These are phyloP conservation scores for Ditylenchus dipsaci DNA, from an alignment of 1,140 invertebrate genomes.

Conservation along the genomic window DNA sequence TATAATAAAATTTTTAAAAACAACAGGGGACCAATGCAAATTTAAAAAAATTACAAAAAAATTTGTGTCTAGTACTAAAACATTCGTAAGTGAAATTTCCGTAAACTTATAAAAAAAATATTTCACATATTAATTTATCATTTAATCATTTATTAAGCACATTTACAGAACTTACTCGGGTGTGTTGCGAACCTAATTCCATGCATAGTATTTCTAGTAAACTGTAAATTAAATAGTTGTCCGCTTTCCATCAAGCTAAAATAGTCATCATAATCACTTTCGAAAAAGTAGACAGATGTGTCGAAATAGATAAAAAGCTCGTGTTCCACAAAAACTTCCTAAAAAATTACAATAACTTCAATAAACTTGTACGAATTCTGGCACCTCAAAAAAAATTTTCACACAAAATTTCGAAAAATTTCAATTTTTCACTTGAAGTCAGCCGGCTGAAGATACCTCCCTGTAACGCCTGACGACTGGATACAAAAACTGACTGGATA, in stretches of 20 bases:
- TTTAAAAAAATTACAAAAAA: too few species aligned
- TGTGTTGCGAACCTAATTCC: conserved; percentile 9
- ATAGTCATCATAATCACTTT: conserved; percentile 1
- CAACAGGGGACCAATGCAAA: too few species aligned
- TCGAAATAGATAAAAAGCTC: conserved; percentile 19
- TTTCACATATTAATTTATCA: too few species aligned
- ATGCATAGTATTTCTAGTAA: conserved; percentile 17
- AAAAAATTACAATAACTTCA: not conserved
- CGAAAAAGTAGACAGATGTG: conserved; percentile 17
- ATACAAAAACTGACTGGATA: too few species aligned
- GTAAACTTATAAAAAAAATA: too few species aligned
- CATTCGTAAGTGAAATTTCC: too few species aligned
- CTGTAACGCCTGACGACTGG: too few species aligned
- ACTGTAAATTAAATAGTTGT: not conserved
- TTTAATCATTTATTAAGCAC: too few species aligned
- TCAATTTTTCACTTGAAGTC: not conserved
- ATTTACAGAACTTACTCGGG: conserved; percentile 11
- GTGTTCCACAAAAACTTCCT: conserved; percentile 17
- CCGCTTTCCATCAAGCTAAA: conserved; percentile 16
- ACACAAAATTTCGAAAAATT: not conserved
- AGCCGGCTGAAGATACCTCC: not conserved
- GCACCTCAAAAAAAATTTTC: not conserved
- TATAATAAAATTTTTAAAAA: too few species aligned
- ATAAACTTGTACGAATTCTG: not conserved
- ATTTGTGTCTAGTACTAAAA: too few species aligned